Base-by-base conservation (phyloP, 2,113 vertebrate species). In the Eptatretus burgeri region DNA sequence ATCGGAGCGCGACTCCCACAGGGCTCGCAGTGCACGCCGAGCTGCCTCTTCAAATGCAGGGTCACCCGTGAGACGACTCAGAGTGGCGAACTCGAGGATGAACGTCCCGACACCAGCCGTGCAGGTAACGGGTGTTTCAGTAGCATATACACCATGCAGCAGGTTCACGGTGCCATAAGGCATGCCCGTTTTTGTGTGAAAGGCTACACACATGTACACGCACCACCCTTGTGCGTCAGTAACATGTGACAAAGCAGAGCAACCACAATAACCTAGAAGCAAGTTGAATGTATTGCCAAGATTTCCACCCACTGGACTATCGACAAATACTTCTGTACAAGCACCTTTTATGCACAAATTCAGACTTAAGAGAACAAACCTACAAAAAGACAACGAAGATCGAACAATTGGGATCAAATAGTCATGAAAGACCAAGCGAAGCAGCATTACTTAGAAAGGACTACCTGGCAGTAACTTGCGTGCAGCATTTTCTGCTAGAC, bases 121-220 rank as follows among this genome's bases (percentile, higher is more conserved):
- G 67, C 91, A 98, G 27, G 91, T 98, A 67, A 98, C 82, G 0
- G 88, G 78, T 2, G 89, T 98, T 71, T 98, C 91, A 1, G 79
- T 77, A 1, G 82, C 81, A 70, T 84, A 85, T 64, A 98, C 85
- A 0, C 91, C 91, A 0, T 69, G 77, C 70, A 86, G 77, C 49
- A 95, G 77, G 73, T 98, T 98, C 68, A 98, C 85, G 0, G 91
- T 95, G 12, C 91, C 91, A 66, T 86, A 98, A 0, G 91, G 91
- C 89, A 98, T 93, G 17, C 91, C 87, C 1, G 81, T 88, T 13
- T 82, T 77, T 1, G 87, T 98, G 74, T 98, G 78, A 72, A 98
- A 98, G 20, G 91, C 91, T 98, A 71, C 1, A 53, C 14, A 13
- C 18, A 63, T 51, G 18, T 14, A 50, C 16, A 14, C n/a, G 13